phyloP scores from a whole-genome alignment of 1,140 invertebrate genomes.

The Tetraneura akinire region DNA sequence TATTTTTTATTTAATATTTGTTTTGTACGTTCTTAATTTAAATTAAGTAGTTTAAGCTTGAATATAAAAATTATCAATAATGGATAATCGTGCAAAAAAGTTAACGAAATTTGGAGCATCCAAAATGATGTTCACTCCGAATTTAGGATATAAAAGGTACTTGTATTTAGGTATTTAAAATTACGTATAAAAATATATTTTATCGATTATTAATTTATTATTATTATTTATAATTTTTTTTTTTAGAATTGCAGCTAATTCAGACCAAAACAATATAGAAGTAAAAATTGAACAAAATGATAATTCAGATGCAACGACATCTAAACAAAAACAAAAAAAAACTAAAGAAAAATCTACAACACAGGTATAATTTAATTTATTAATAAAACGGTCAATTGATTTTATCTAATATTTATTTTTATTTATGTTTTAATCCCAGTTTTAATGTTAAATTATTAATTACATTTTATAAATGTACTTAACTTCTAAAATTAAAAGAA shows the following conservation, averaged over 20 bases:
- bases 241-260: constrained; percentile 7
- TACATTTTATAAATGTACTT: neutral
- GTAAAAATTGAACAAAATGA: constrained; percentile 30
- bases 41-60: neutral
- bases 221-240: neutral
- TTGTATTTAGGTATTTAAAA: neutral
- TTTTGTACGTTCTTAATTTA: neutral
- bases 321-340: constrained; percentile 44
- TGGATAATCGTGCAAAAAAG: constrained; percentile 33
- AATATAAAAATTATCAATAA: neutral
- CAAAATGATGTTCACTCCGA: constrained; percentile 31
- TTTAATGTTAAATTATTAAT: neutral
- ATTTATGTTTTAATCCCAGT: no score
- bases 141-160: constrained; percentile 44
- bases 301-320: neutral
- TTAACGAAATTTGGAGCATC: neutral
- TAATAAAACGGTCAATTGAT: no score
- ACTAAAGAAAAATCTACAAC: constrained; percentile 37
- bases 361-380: neutral
- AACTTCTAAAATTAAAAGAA: no score
- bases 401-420: no score
- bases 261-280: constrained; percentile 13
- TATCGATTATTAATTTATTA: no score
- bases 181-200: neutral
- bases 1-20: no score